A percentile compares a stretch with the other conserved stretches of the same genome.
phyloP scores from a whole-genome alignment of 2,113 vertebrate genomes.

The Stigmatopora argus region DNA sequence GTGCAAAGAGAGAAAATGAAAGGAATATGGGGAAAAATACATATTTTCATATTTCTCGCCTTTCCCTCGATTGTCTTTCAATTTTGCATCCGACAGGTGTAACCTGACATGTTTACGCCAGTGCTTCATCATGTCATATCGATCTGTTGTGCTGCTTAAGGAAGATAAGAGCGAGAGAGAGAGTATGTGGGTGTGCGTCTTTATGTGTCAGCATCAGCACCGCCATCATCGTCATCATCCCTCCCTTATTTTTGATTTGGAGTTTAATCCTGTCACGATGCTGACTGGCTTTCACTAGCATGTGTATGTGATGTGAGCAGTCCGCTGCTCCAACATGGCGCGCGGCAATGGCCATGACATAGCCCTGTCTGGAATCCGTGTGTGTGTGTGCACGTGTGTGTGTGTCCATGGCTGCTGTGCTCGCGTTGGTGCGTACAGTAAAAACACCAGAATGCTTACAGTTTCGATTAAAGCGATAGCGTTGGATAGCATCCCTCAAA shows the following conservation, averaged over 20 bases:
- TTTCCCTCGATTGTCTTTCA: not conserved
- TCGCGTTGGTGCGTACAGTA: not conserved
- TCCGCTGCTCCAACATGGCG: conserved; percentile 65
- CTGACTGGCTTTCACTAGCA: conserved; percentile 13
- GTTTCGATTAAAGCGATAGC: not conserved
- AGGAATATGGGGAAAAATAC: not conserved
- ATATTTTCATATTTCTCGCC: not conserved
- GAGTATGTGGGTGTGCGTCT: not conserved
- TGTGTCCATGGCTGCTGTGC: not conserved
- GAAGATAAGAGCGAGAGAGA: not conserved
- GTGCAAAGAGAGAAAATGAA: not conserved
- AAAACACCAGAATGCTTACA: not conserved
- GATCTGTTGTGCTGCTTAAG: conserved; percentile 30
- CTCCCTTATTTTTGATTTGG: not conserved
- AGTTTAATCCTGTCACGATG: conserved; percentile 4
- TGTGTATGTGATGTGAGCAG: conserved; percentile 59
- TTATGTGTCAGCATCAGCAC: conserved; percentile 6
- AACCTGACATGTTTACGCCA: conserved; percentile 48
- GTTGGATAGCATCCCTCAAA: too few species aligned
- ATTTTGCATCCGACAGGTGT: conserved; percentile 50
- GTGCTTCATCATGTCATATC: conserved; percentile 42
- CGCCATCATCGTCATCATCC: conserved; percentile 3
- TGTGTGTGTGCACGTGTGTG: not conserved
- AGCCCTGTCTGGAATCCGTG: conserved; percentile 50
- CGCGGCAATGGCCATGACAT: conserved; percentile 56